Percentiles rank a stretch among this genome's conserved stretches.
Conservation (phyloP, 1,140 invertebrate species). For the Gryon sp. region DNA sequence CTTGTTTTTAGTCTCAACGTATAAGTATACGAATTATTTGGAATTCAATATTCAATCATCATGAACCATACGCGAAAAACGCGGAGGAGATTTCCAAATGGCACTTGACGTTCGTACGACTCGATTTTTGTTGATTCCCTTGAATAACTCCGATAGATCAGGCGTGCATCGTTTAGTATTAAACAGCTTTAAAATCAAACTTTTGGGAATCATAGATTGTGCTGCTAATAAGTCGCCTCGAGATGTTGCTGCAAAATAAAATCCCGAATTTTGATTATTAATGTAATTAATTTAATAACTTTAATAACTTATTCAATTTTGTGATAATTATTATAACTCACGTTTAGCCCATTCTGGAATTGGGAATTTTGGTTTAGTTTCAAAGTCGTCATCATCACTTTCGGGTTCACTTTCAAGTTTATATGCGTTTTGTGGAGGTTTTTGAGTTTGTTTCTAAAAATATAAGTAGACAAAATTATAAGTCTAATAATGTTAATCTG, state of each 20-base stretch:
- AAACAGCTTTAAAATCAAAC: constrained; percentile 81
- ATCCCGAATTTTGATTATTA: constrained; percentile 63
- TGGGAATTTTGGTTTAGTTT: constrained; percentile 77
- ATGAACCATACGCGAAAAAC: constrained; percentile 80
- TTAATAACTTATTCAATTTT: no score
- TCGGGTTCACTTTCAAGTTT: constrained; percentile 74
- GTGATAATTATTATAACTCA: no score
- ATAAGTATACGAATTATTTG: no score
- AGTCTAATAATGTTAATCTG: no score
- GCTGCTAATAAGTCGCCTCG: constrained; percentile 68
- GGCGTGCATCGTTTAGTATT: constrained; percentile 82
- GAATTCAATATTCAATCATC: no score
- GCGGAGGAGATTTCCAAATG: constrained; percentile 84
- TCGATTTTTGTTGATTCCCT: constrained; percentile 82
- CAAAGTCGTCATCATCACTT: constrained; percentile 82
- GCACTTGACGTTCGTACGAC: constrained; percentile 86
- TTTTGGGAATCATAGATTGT: constrained; percentile 71
- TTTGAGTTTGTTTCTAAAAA: constrained; percentile 62
- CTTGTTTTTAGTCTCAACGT: no score
- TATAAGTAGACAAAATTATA: background rate
- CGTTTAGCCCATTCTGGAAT: constrained; percentile 80
- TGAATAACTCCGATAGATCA: constrained; percentile 84
- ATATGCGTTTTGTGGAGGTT: constrained; percentile 65
- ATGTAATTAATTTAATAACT: no score
- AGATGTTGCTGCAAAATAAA: constrained; percentile 68